These are phyloP conservation scores for Lutjanus campechanus DNA, from an alignment of 2,797 vertebrate species.

Conservation along the genomic window DNA sequence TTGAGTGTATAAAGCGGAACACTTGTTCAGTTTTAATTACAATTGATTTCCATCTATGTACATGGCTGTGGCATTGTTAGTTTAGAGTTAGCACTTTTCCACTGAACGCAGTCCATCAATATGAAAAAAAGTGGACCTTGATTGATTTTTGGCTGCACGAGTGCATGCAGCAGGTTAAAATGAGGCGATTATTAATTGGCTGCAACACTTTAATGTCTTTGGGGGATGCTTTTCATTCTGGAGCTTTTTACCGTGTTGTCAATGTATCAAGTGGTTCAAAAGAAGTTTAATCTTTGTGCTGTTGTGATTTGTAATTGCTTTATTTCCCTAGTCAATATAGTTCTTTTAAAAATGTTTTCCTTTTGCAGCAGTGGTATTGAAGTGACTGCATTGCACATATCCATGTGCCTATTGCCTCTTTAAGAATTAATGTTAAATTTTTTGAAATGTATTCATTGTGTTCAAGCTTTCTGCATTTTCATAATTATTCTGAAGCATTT, in stretches of 20 bases:
- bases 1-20: conserved; percentile 89
- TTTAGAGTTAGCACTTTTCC: conserved; percentile 75
- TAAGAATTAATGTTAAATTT: background rate
- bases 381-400: background rate
- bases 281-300: conserved; percentile 63
- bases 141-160: conserved; percentile 79
- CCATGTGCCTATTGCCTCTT: background rate
- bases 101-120: conserved; percentile 72
- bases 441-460: background rate
- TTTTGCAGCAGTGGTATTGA: conserved; percentile 13
- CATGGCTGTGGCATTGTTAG: conserved; percentile 77
- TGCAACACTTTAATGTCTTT: conserved; percentile 66
- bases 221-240: conserved; percentile 67
- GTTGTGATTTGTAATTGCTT: conserved; percentile 71
- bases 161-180: conserved; percentile 68
- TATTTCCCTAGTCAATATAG: conserved; percentile 59
- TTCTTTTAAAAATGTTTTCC: conserved; percentile 39
- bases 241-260: conserved; percentile 57
- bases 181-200: conserved; percentile 77
- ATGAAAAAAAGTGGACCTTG: conserved; percentile 62
- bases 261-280: conserved; percentile 68
- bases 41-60: conserved; percentile 93
- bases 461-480: conserved; percentile 11
- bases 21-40: conserved; percentile 95
- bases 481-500: conserved; percentile 29